A percentile compares a stretch with the other conserved stretches of the same genome.
Conservation (phyloP, 2,113 vertebrate genomes). For the Amphiprion ocellaris region DNA sequence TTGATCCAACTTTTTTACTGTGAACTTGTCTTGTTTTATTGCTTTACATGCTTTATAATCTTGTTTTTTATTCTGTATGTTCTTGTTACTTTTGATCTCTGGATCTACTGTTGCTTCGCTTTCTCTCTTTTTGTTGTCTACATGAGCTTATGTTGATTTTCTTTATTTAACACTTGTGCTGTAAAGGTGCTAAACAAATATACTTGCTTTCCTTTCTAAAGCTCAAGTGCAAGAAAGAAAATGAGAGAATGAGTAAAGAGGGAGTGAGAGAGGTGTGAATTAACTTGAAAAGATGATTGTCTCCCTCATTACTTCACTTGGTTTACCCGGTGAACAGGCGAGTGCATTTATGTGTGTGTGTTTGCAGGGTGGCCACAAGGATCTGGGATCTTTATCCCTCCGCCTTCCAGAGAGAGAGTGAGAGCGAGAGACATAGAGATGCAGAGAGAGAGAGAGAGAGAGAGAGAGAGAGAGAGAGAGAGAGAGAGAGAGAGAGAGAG, state of each 20-base stretch:
- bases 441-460: conserved; percentile 34
- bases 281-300: conserved; percentile 56
- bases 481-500: conserved; percentile 38
- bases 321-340: conserved; percentile 43
- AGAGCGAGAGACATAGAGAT: conserved; percentile 28
- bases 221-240: not conserved
- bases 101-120: too few relatives aligned
- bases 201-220: not conserved
- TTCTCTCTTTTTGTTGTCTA: too few relatives aligned
- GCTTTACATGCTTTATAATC: too few relatives aligned
- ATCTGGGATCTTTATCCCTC: conserved; percentile 67
- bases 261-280: conserved; percentile 13
- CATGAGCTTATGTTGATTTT: too few relatives aligned
- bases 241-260: not conserved
- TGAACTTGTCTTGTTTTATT: too few relatives aligned
- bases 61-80: too few relatives aligned
- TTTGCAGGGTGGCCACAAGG: conserved; percentile 52
- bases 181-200: too few relatives aligned
- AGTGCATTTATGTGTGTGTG: conserved; percentile 20
- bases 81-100: too few relatives aligned
- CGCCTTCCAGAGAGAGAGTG: conserved; percentile 56
- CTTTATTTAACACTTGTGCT: too few relatives aligned
- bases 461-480: conserved; percentile 43
- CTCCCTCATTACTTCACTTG: conserved; percentile 58
- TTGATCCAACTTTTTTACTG: too few relatives aligned